These are phyloP conservation scores for Albula glossodonta DNA, from an alignment of 2,113 vertebrate genomes.

Conservation along the genomic window DNA sequence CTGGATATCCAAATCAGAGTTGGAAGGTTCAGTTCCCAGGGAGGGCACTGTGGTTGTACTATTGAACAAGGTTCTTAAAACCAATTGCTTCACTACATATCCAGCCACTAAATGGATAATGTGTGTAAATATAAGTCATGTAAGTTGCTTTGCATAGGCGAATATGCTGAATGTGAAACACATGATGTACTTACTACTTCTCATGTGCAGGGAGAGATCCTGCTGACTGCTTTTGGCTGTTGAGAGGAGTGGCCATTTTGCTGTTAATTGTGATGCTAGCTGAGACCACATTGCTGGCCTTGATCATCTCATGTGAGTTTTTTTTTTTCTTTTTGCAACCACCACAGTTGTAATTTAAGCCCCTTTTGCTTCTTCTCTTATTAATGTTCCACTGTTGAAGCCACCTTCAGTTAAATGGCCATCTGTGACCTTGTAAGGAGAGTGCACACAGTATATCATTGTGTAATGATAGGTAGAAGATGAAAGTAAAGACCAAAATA, in stretches of 20 bases:
- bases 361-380: background rate
- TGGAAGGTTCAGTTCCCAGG: background rate
- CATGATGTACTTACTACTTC: background rate
- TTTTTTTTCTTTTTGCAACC: background rate
- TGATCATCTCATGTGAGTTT: conserved; percentile 18
- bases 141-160: background rate
- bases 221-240: background rate
- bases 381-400: background rate
- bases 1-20: background rate
- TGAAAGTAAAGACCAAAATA: background rate
- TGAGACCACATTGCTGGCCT: conserved; percentile 24
- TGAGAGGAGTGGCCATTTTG: background rate
- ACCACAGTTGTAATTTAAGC: background rate
- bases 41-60: background rate
- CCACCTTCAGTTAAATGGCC: background rate
- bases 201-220: background rate
- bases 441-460: background rate
- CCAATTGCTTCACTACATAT: background rate
- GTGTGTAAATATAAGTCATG: background rate
- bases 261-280: conserved; percentile 1
- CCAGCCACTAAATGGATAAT: background rate
- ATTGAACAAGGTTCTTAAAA: background rate
- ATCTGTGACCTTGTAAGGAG: background rate
- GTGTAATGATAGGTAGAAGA: background rate
- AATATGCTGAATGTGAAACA: background rate